phyloP scores from a whole-genome alignment of 2,113 vertebrate species.

The Sebastes schlegelii region DNA sequence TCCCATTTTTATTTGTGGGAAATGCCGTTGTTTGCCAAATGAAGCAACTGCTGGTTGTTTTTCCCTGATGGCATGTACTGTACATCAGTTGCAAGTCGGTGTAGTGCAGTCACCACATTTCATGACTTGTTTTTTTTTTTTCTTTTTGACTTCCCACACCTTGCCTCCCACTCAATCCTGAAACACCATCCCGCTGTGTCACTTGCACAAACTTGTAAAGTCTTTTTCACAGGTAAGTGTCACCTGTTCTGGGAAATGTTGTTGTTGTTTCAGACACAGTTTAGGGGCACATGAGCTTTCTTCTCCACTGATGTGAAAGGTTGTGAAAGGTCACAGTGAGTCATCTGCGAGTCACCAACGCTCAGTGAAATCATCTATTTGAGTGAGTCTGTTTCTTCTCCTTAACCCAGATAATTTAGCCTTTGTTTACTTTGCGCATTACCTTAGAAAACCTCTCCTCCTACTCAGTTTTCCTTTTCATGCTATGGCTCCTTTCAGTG shows the following conservation, averaged over 20 bases:
- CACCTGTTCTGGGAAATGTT: conserved; percentile 57
- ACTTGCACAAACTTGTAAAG: conserved; percentile 77
- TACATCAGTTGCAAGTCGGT: conserved; percentile 29
- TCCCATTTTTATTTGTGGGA: conserved; percentile 17
- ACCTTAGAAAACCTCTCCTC: conserved; percentile 21
- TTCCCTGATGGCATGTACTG: conserved; percentile 3
- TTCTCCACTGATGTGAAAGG: not conserved
- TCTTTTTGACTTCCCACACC: conserved; percentile 34
- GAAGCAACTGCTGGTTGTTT: conserved; percentile 22
- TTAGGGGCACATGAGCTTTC: not conserved
- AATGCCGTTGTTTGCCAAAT: conserved; percentile 34
- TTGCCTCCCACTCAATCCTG: conserved; percentile 42
- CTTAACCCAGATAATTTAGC: not conserved
- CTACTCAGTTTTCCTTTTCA: not conserved
- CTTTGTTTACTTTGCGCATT: conserved; percentile 2
- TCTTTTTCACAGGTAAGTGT: conserved; percentile 55
- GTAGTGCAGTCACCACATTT: conserved; percentile 10
- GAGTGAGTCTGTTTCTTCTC: not conserved
- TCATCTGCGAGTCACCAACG: conserved; percentile 36
- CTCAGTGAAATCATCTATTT: not conserved
- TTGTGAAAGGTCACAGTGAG: conserved; percentile 25
- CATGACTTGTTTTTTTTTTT: not conserved
- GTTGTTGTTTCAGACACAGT: conserved; percentile 26
- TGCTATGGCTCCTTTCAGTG: conserved; percentile 6
- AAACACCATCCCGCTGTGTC: conserved; percentile 65